Conservation (phyloP, 2,888 invertebrate species). For the Odontocolon sp. region DNA sequence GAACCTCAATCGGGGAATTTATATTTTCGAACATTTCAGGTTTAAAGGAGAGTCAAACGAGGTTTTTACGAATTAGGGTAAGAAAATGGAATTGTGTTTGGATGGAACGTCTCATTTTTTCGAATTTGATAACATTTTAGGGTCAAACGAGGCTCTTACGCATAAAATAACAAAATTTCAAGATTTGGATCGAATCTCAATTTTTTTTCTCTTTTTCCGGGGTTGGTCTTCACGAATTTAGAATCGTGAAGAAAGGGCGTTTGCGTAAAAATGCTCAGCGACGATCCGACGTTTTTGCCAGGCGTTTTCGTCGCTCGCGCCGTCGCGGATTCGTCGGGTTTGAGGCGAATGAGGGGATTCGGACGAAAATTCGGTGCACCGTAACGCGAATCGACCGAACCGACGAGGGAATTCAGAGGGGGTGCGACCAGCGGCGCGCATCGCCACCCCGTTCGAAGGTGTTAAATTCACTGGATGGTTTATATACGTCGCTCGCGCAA, state of each 20-base stretch:
- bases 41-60: too few species aligned
- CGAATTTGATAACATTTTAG: too few species aligned
- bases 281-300: background rate
- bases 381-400: constrained; percentile 28
- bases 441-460: constrained; percentile 67
- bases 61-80: too few species aligned
- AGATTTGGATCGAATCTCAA: background rate
- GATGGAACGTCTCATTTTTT: too few species aligned
- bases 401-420: constrained; percentile 27
- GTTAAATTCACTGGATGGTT: constrained; percentile 77
- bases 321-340: constrained; percentile 27
- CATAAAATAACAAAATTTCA: background rate
- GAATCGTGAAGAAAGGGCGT: background rate
- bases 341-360: constrained; percentile 21
- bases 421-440: constrained; percentile 35
- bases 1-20: background rate
- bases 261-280: constrained; percentile 20
- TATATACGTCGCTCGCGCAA: constrained; percentile 67
- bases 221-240: background rate
- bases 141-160: too few species aligned
- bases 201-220: background rate
- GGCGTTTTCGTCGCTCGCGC: background rate
- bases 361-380: background rate
- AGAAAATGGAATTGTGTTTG: too few species aligned
- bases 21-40: too few species aligned